Conservation (phyloP, 2,888 invertebrate species). For the Hartigia nigra region DNA sequence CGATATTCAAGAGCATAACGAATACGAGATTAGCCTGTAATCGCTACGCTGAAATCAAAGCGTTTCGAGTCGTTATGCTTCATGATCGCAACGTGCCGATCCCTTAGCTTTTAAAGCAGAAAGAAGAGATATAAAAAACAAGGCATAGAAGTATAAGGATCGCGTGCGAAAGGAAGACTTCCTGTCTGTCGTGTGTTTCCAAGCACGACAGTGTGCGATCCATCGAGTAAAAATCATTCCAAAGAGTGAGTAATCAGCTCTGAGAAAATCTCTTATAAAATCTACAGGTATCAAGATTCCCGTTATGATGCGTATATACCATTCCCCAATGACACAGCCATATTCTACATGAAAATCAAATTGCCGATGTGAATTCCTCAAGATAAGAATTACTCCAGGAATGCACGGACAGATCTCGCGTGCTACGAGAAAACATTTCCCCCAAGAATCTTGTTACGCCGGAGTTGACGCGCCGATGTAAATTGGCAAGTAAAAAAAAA, state of each 20-base stretch:
- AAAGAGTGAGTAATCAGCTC: not conserved
- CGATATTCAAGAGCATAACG: not conserved
- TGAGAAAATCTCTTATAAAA: not conserved
- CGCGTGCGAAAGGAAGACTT: slow-evolving; percentile 39
- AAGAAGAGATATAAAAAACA: not conserved
- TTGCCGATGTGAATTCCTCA: not conserved
- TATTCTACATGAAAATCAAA: not conserved
- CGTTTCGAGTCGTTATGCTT: not conserved
- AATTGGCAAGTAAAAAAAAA: not conserved
- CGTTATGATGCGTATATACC: not conserved
- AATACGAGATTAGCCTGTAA: not conserved
- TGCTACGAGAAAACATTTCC: not conserved
- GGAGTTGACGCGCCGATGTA: not conserved
- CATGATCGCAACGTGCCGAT: not conserved
- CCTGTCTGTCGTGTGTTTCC: slow-evolving; percentile 19
- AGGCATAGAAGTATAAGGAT: not conserved
- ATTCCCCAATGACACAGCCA: not conserved
- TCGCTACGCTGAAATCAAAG: not conserved
- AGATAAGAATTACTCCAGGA: not conserved
- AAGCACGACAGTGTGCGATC: not conserved
- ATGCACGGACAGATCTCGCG: not conserved
- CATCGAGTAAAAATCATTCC: not conserved
- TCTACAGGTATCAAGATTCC: not conserved
- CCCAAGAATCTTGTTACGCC: not conserved
- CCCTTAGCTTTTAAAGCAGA: not conserved